Evolutionary conservation across 2,888 invertebrate species (phyloP).

Genomic region (Calameuta filiformis): DNA sequence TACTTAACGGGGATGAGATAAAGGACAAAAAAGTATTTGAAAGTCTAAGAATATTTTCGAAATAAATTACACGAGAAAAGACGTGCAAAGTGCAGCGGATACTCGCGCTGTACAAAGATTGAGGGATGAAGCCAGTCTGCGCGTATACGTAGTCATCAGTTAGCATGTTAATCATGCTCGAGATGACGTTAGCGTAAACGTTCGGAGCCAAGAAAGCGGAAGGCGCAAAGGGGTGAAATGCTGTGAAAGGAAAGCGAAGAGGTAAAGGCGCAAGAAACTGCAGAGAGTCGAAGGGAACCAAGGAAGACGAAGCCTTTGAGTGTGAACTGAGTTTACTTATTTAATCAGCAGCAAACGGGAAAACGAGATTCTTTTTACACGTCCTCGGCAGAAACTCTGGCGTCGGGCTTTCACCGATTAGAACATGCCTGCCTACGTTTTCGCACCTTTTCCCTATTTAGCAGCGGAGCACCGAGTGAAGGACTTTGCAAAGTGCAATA

Average conservation of each 20-base stretch:
- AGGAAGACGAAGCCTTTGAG: background rate
- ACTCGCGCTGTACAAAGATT: background rate
- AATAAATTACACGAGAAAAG: background rate
- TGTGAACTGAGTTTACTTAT: constrained; percentile 2
- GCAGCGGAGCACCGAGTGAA: too few species aligned
- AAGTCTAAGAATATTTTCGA: too few species aligned
- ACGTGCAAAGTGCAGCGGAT: background rate
- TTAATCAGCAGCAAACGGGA: constrained; percentile 7
- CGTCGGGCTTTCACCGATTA: too few species aligned
- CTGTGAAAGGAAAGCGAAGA: constrained; percentile 7
- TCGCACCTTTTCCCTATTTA: too few species aligned
- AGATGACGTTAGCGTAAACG: constrained; percentile 27
- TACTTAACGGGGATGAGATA: too few species aligned
- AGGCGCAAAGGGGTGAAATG: constrained; percentile 14
- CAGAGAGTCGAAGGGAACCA: background rate
- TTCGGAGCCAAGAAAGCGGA: constrained; percentile 11
- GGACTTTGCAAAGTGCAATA: too few species aligned
- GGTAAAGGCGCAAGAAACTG: constrained; percentile 4
- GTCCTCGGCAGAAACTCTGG: too few species aligned
- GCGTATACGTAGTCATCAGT: constrained; percentile 21
- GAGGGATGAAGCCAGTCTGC: background rate
- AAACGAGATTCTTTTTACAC: background rate
- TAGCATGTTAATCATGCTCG: constrained; percentile 30
- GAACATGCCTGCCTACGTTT: too few species aligned
- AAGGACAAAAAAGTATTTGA: too few species aligned